These are phyloP conservation scores for Centruroides sculpturatus DNA, from an alignment of 1,140 invertebrate genomes.

Conservation along the genomic window DNA sequence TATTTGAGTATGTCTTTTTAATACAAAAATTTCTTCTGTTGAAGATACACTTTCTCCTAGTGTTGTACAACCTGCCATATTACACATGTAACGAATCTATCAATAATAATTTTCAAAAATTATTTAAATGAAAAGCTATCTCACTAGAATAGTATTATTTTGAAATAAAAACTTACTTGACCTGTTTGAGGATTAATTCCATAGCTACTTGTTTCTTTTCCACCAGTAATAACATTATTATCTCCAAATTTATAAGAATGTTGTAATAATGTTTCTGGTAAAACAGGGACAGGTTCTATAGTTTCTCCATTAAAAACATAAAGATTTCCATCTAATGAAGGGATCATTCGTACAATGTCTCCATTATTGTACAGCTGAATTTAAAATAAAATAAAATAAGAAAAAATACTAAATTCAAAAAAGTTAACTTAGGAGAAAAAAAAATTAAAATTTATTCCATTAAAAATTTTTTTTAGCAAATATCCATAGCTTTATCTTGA, in stretches of 20 bases:
- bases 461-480: too few relatives aligned
- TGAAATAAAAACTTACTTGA: slow-evolving; percentile 25
- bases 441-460: too few relatives aligned
- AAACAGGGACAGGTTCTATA: slow-evolving; percentile 70
- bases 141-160: too few relatives aligned
- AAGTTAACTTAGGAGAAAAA: too few relatives aligned
- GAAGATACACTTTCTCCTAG: too few relatives aligned
- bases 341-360: slow-evolving; percentile 71
- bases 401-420: too few relatives aligned
- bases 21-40: slow-evolving; percentile 51
- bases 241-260: slow-evolving; percentile 66
- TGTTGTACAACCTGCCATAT: too few relatives aligned
- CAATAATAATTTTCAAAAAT: too few relatives aligned
- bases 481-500: too few relatives aligned
- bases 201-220: slow-evolving; percentile 40
- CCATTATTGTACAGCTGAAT: slow-evolving; percentile 66
- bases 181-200: slow-evolving; percentile 61
- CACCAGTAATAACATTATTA: slow-evolving; percentile 66
- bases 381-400: too few relatives aligned
- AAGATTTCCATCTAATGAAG: slow-evolving; percentile 72
- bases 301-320: slow-evolving; percentile 81
- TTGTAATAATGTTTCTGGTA: slow-evolving; percentile 66
- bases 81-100: too few relatives aligned
- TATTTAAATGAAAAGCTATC: too few relatives aligned
- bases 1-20: slow-evolving; percentile 66